phyloP scores from a whole-genome alignment of 2,888 invertebrate species.

The Oscheius onirici region DNA sequence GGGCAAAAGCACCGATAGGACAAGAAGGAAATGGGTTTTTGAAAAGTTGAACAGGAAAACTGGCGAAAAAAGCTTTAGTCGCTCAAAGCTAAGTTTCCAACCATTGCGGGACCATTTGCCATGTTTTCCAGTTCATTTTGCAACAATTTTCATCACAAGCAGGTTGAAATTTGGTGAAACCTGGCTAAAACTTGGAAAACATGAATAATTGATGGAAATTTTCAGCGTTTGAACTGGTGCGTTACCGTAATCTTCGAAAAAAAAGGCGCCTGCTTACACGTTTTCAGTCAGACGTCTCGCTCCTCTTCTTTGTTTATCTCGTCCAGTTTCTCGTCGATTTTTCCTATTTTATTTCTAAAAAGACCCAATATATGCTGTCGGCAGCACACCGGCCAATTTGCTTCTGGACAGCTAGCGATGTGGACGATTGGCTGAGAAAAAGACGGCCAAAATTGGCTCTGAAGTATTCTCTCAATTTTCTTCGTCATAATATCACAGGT shows the following conservation, averaged over 20 bases:
- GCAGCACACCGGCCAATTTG: slow-evolving; percentile 55
- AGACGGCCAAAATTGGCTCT: slow-evolving; percentile 57
- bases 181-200: too few relatives aligned
- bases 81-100: too few relatives aligned
- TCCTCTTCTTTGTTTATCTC: too few relatives aligned
- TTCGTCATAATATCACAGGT: slow-evolving; percentile 59
- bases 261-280: too few relatives aligned
- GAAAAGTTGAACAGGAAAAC: not conserved
- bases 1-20: not conserved
- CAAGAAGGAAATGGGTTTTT: not conserved
- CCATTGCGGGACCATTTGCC: too few relatives aligned
- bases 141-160: too few relatives aligned
- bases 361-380: slow-evolving; percentile 9
- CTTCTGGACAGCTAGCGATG: slow-evolving; percentile 58
- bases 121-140: not conserved
- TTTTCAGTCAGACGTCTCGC: too few relatives aligned
- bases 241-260: too few relatives aligned
- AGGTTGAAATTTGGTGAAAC: too few relatives aligned
- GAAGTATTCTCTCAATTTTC: slow-evolving; percentile 58
- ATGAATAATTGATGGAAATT: too few relatives aligned
- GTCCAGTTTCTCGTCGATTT: not conserved
- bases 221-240: too few relatives aligned
- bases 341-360: not conserved
- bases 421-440: slow-evolving; percentile 56
- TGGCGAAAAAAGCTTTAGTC: not conserved